Conservation (phyloP, 2,888 invertebrate genomes). For the Kuschelorhynchus macadamiae region DNA sequence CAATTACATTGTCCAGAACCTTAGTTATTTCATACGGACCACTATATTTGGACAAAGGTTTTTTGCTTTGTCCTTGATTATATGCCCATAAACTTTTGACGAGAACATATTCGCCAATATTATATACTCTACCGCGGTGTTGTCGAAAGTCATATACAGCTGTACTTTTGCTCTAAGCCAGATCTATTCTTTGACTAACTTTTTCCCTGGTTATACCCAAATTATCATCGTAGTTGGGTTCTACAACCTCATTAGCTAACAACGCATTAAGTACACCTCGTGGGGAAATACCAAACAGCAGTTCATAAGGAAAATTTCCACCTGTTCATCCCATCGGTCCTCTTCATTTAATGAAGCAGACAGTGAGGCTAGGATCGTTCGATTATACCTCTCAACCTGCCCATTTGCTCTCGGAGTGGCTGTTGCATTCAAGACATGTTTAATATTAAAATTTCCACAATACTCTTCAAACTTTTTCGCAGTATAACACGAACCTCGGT, state of each 20-base stretch:
- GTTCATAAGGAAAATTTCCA: neutral
- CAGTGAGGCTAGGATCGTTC: constrained; percentile 2
- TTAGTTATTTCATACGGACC: constrained; percentile 30
- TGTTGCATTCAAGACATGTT: neutral
- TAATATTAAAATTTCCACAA: neutral
- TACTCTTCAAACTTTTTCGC: constrained; percentile 41
- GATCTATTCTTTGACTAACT: neutral
- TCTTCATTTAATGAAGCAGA: neutral
- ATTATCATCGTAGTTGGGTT: neutral
- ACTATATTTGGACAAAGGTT: constrained; percentile 35
- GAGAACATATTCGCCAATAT: no score
- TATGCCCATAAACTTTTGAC: neutral
- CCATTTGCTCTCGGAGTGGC: neutral
- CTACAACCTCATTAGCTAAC: constrained; percentile 19
- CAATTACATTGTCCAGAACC: constrained; percentile 34
- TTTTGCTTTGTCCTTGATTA: constrained; percentile 39
- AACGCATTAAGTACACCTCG: constrained; percentile 30
- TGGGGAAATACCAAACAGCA: constrained; percentile 34
- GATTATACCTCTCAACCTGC: neutral
- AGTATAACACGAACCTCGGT: constrained; percentile 36
- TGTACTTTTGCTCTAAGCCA: constrained; percentile 1
- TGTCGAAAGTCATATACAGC: neutral
- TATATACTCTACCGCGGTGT: neutral
- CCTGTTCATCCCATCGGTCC: constrained; percentile 3
- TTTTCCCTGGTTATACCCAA: neutral